Evolutionary conservation across 64 coral and sea anemone species (phyloP).

Genomic region (Montipora sp.): DNA sequence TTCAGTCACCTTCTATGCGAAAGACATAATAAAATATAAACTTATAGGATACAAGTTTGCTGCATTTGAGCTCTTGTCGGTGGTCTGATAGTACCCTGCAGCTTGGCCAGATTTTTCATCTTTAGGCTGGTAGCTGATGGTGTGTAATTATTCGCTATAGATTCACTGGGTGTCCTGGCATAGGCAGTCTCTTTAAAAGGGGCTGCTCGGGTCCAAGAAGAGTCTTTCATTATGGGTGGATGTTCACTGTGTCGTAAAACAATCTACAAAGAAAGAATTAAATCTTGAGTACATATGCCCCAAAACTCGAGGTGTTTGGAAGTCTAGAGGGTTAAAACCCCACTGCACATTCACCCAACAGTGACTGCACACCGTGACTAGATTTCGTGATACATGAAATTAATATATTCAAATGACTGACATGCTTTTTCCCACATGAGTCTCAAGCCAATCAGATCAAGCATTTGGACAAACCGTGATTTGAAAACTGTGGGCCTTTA

Average conservation of each 20-base stretch:
- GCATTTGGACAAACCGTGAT: too few species aligned
- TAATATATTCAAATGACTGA: too few species aligned
- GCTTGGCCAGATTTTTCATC: constrained; percentile 81
- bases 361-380: too few species aligned
- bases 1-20: background rate
- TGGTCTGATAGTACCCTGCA: constrained; percentile 59
- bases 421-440: too few species aligned
- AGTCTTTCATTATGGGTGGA: constrained; percentile 98
- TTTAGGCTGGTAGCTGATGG: constrained; percentile 86
- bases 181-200: constrained; percentile 96
- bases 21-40: background rate
- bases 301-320: too few species aligned
- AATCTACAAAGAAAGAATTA: constrained; percentile 69
- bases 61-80: constrained; percentile 74
- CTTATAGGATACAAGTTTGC: constrained; percentile 69
- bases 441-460: too few species aligned
- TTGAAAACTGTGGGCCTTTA: too few species aligned
- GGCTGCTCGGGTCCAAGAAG: constrained; percentile 91
- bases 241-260: constrained; percentile 96
- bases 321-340: too few species aligned
- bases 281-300: too few species aligned
- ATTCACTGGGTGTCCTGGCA: constrained; percentile 98
- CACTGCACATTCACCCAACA: too few species aligned
- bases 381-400: too few species aligned
- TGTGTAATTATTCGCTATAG: constrained; percentile 98